These are phyloP conservation scores for Cantharis rustica DNA, from an alignment of 2,888 invertebrate genomes.

Conservation along the genomic window DNA sequence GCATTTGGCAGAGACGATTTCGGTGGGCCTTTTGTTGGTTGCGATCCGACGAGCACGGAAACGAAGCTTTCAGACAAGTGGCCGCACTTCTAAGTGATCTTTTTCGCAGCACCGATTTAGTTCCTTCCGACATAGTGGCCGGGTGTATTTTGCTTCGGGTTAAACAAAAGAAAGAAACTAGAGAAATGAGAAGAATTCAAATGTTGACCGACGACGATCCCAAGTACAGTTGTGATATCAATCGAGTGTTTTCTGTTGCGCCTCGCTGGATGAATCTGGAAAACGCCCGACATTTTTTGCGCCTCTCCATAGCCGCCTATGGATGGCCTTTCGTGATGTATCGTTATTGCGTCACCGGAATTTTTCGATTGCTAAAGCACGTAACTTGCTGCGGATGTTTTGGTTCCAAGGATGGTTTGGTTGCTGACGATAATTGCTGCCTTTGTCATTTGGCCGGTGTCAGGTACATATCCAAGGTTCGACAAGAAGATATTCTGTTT, in stretches of 20 bases:
- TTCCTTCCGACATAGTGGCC: slow-evolving; percentile 86
- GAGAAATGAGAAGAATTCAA: slow-evolving; percentile 71
- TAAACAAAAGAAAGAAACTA: slow-evolving; percentile 73
- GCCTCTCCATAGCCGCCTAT: slow-evolving; percentile 82
- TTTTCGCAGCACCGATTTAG: slow-evolving; percentile 84
- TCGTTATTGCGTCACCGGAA: slow-evolving; percentile 74
- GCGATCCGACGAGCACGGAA: slow-evolving; percentile 74
- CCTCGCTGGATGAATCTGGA: slow-evolving; percentile 83
- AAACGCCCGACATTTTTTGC: slow-evolving; percentile 76
- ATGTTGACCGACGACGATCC: slow-evolving; percentile 68
- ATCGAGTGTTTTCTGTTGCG: slow-evolving; percentile 65
- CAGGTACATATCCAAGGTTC: slow-evolving; percentile 74
- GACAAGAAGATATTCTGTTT: slow-evolving; percentile 81
- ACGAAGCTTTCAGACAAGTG: slow-evolving; percentile 79
- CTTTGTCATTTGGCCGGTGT: slow-evolving; percentile 86
- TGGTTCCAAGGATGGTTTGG: slow-evolving; percentile 61
- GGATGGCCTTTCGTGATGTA: slow-evolving; percentile 89
- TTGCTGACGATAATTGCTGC: slow-evolving; percentile 90
- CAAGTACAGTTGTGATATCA: slow-evolving; percentile 65
- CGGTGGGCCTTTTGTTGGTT: slow-evolving; percentile 74
- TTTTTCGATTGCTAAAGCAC: slow-evolving; percentile 71
- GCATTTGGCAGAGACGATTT: slow-evolving; percentile 75
- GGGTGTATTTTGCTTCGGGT: slow-evolving; percentile 83
- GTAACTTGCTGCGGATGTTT: slow-evolving; percentile 75
- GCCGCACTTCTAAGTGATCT: slow-evolving; percentile 78